Base-by-base conservation (phyloP, 2,797 vertebrate species). In the Sebastes alutus region DNA sequence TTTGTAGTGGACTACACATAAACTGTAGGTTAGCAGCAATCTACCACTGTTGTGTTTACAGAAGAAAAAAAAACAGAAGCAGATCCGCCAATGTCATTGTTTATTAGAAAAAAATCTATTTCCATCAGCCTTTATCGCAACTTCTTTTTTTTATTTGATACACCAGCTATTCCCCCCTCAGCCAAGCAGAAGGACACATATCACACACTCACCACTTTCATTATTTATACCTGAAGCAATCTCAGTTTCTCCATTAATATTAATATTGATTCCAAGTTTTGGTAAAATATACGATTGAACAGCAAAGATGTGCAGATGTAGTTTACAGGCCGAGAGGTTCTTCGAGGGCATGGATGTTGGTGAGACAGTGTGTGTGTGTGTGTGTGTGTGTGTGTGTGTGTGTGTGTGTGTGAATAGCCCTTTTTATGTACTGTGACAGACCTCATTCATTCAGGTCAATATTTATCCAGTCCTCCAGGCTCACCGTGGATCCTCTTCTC, bases 371-470 rank as follows among this genome's bases (percentile, higher is more conserved):
- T 25, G 23, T 25, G 23, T 25, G 23, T 25, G 2, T 25, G 38
- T 63, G 56, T 42, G 60, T 77, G 13, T 52, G 38, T 38, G 35
- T 42, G 38, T 55, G 65, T 13, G 38, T 52, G 10, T 20, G 33
- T 30, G 33, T 30, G 64, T 25, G 72, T 38, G 56, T 82, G 70
- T 72, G 49, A 82, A 60, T 38, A 56, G 58, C 29, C 59, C 54
- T 77, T 89, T 89, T 87, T 89, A 92, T 91, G 85, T 88, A 87
- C 84, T 85, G 83, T 82, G 89, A 90, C 85, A 84, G 77, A 89
- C 71, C 89, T 92, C 91, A 90, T 93, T 89, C 89, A 88, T 87
- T 85, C 88, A 82, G 87, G 92, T 93, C 92, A 94, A 93, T 94
- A 93, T 93, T 94, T 94, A 92, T 89, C 86, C 80, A 88, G 86